A percentile compares a stretch with the other conserved stretches of the same genome.
Evolutionary conservation across 2,888 invertebrate genomes (phyloP).

Genomic region (Tortricodes alternella): DNA sequence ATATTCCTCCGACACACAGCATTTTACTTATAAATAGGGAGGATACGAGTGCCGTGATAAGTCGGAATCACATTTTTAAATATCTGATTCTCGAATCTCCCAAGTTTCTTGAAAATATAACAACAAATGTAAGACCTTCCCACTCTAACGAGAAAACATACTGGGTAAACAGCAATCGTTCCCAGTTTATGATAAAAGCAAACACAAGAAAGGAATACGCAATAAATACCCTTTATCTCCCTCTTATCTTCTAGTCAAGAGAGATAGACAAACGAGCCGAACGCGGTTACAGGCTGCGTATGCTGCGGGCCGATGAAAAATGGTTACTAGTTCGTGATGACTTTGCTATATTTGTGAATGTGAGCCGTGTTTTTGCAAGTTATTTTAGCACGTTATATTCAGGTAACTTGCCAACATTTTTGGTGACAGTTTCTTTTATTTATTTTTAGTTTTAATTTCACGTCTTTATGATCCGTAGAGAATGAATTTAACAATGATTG

Average conservation of each 20-base stretch:
- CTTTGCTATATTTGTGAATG: neutral
- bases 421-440: neutral
- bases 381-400: too few species aligned
- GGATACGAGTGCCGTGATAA: too few species aligned
- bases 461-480: too few species aligned
- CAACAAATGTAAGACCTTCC: too few species aligned
- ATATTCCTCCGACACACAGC: too few species aligned
- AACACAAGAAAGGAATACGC: slow-evolving; percentile 58
- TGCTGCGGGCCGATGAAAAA: slow-evolving; percentile 15
- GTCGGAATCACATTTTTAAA: too few species aligned
- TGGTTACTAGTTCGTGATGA: neutral
- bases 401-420: neutral
- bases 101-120: too few species aligned
- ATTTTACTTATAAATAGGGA: too few species aligned
- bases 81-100: too few species aligned
- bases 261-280: slow-evolving; percentile 51
- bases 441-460: neutral
- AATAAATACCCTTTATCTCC: slow-evolving; percentile 70
- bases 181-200: slow-evolving; percentile 60
- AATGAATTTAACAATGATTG: too few species aligned
- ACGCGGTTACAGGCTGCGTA: slow-evolving; percentile 35
- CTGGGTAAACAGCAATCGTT: slow-evolving; percentile 45
- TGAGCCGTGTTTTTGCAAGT: too few species aligned
- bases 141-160: slow-evolving; percentile 30
- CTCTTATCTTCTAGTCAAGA: slow-evolving; percentile 62